Percentiles rank a stretch among this genome's conserved stretches.
Evolutionary conservation across 1,140 invertebrate genomes (phyloP).

Genomic region (Armadillidium nasatum): DNA sequence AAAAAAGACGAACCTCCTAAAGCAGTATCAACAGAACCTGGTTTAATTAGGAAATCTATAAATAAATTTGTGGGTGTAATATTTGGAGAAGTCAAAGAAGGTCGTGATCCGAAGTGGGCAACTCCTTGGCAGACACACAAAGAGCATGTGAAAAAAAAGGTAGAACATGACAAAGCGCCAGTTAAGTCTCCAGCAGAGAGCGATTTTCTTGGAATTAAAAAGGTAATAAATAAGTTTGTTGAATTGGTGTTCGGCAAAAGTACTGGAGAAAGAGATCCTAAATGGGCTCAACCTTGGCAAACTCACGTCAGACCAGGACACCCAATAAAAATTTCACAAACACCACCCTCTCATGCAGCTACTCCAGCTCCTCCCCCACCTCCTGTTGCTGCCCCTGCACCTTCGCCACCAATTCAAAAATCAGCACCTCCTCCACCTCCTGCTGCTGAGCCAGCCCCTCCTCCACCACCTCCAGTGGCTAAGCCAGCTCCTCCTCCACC

Average conservation of each 20-base stretch:
- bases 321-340: neutral
- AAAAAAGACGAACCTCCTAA: neutral
- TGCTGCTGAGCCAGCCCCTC: neutral
- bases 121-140: conserved; percentile 23
- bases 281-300: conserved; percentile 36
- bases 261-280: conserved; percentile 22
- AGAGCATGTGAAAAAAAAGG: conserved; percentile 2
- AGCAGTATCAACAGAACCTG: neutral
- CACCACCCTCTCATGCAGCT: conserved; percentile 27
- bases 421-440: neutral
- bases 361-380: conserved; percentile 1
- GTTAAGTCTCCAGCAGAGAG: neutral
- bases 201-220: neutral
- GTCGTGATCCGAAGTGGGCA: conserved; percentile 17
- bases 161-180: neutral
- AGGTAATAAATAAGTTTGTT: neutral
- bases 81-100: neutral
- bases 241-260: neutral
- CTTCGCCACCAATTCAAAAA: neutral
- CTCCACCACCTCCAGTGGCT: neutral
- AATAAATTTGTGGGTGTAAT: conserved; percentile 28
- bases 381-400: conserved; percentile 14
- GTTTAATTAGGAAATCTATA: neutral
- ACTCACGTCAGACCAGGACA: conserved; percentile 23
- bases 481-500: neutral